Evolutionary conservation across 2,797 vertebrate genomes (phyloP).

Genomic region (Neoniphon sammara): DNA sequence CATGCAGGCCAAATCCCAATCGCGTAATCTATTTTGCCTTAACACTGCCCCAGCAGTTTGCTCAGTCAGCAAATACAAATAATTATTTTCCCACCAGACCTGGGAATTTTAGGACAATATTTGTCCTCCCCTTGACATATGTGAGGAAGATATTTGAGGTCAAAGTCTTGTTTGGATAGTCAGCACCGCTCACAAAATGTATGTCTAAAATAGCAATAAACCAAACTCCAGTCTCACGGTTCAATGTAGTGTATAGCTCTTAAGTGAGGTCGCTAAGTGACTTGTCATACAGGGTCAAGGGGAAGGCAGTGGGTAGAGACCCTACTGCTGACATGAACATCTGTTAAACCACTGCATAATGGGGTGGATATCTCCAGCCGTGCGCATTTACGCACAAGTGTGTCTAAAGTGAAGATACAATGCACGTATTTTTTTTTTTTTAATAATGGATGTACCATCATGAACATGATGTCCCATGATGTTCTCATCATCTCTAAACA

Average conservation of each 20-base stretch:
- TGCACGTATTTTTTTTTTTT: too few species aligned
- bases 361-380: slow-evolving; percentile 35
- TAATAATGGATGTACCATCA: too few species aligned
- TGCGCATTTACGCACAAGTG: slow-evolving; percentile 52
- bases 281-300: slow-evolving; percentile 67
- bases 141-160: slow-evolving; percentile 70
- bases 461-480: too few species aligned
- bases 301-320: slow-evolving; percentile 45
- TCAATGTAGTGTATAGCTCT: slow-evolving; percentile 67
- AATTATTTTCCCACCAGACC: slow-evolving; percentile 63
- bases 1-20: not conserved
- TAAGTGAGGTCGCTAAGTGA: slow-evolving; percentile 65
- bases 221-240: slow-evolving; percentile 72
- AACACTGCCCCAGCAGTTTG: not conserved
- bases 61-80: slow-evolving; percentile 33
- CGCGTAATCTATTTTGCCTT: slow-evolving; percentile 2
- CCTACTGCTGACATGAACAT: slow-evolving; percentile 64
- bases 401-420: slow-evolving; percentile 23
- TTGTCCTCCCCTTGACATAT: slow-evolving; percentile 64
- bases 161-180: slow-evolving; percentile 75
- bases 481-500: not conserved
- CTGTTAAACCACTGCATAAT: slow-evolving; percentile 70
- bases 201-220: slow-evolving; percentile 69
- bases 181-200: slow-evolving; percentile 58
- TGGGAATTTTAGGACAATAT: slow-evolving; percentile 59